Percentiles rank a stretch among this genome's conserved stretches.
These are phyloP conservation scores for Poeciliopsis paucimaculata DNA, from an alignment of 2,797 vertebrate genomes.

Conservation along the genomic window DNA sequence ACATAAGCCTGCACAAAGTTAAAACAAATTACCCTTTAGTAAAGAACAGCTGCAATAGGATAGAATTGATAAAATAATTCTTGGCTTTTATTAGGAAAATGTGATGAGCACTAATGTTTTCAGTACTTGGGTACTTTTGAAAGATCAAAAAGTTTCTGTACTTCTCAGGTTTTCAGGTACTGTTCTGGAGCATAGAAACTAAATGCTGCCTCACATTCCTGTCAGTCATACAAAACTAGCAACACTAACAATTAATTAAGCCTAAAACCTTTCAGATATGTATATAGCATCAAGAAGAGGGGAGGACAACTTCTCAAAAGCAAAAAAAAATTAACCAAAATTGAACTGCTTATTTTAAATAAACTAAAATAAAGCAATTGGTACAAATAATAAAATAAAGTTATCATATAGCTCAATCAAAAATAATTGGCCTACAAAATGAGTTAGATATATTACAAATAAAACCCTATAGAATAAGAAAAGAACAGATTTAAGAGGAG, in stretches of 20 bases:
- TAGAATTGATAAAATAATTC: not conserved
- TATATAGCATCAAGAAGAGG: not conserved
- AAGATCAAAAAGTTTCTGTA: not conserved
- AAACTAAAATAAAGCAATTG: not conserved
- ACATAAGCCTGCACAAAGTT: not conserved
- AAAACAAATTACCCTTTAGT: not conserved
- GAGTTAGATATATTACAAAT: not conserved
- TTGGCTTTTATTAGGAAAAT: not conserved
- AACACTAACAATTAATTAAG: not conserved
- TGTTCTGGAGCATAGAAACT: not conserved
- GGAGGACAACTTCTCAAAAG: not conserved
- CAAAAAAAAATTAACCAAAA: not conserved
- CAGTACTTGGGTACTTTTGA: not conserved
- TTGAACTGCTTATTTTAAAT: not conserved
- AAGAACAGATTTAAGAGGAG: not conserved
- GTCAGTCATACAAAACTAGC: not conserved
- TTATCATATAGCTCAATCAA: not conserved
- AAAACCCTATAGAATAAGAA: not conserved
- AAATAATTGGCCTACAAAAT: not conserved
- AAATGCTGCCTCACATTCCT: not conserved
- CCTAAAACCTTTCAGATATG: not conserved
- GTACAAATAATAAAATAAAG: not conserved
- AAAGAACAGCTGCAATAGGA: not conserved
- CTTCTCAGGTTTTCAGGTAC: not conserved
- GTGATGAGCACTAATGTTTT: not conserved